Conservation (phyloP, 2,888 invertebrate species). For the Ormyrus rosae region DNA sequence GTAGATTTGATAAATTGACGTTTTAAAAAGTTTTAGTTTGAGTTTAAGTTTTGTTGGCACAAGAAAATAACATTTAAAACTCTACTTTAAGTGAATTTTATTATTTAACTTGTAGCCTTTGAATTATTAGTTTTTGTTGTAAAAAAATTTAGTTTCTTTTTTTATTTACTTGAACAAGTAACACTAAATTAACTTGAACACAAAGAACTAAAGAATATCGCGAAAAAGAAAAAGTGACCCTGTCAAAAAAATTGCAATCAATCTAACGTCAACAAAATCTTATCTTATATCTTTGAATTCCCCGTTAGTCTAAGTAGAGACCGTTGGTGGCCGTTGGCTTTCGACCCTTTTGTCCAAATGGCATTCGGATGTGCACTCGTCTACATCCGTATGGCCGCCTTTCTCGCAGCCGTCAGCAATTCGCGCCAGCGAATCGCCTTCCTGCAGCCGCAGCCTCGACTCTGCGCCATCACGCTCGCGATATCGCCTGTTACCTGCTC, state of each 20-base stretch:
- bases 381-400: constrained; percentile 74
- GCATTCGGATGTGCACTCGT: constrained; percentile 75
- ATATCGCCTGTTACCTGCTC: constrained; percentile 42
- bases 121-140: not conserved
- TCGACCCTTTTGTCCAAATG: constrained; percentile 75
- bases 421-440: constrained; percentile 63
- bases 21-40: not conserved
- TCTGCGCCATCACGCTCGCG: constrained; percentile 34
- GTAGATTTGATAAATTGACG: constrained; percentile 24
- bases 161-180: constrained; percentile 11
- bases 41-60: not conserved
- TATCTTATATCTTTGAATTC: constrained; percentile 76
- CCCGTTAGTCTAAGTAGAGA: constrained; percentile 76
- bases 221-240: constrained; percentile 49
- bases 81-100: not conserved
- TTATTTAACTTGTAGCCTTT: not conserved
- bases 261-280: constrained; percentile 52
- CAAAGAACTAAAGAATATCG: constrained; percentile 29
- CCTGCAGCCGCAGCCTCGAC: constrained; percentile 58
- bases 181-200: constrained; percentile 13
- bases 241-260: constrained; percentile 36
- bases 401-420: constrained; percentile 70
- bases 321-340: constrained; percentile 75
- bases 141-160: constrained; percentile 5
- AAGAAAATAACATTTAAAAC: too few relatives aligned